A percentile compares a stretch with the other conserved stretches of the same genome.
These are phyloP conservation scores for Romanogobio albipinnatus DNA, from an alignment of 2,113 vertebrate genomes.

Conservation along the genomic window DNA sequence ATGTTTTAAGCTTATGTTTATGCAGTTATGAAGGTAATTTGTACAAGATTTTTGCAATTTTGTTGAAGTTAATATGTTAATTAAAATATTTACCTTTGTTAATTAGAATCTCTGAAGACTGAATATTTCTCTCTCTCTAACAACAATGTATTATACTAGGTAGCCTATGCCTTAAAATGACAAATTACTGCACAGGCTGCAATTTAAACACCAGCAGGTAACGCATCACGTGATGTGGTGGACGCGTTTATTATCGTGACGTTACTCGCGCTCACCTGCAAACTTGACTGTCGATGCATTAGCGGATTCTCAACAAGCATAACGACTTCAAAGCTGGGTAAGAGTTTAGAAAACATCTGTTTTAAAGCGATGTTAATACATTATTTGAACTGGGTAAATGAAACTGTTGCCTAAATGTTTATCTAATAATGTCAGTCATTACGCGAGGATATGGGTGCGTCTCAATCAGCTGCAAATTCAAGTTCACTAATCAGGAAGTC, in stretches of 20 bases:
- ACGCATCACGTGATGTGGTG: not conserved
- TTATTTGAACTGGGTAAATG: not conserved
- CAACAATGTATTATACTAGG: not conserved
- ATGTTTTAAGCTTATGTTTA: not conserved
- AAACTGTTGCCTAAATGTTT: not conserved
- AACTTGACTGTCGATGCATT: not conserved
- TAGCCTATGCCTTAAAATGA: too few species aligned
- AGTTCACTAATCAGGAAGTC: too few species aligned
- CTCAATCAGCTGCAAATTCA: too few species aligned
- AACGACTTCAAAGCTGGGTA: not conserved
- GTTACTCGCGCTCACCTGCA: not conserved
- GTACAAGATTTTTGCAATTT: not conserved
- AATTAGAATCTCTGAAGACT: too few species aligned
- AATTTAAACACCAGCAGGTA: too few species aligned
- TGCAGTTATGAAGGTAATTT: not conserved
- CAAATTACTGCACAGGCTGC: not conserved
- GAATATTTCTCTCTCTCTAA: too few species aligned
- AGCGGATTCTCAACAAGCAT: not conserved
- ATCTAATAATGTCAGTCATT: not conserved
- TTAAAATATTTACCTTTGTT: too few species aligned
- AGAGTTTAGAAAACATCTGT: not conserved
- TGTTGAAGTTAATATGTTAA: not conserved
- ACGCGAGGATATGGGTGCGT: not conserved
- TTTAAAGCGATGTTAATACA: not conserved
- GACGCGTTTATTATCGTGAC: not conserved